These are phyloP conservation scores for Rhagonycha lutea DNA, from an alignment of 2,888 invertebrate genomes.

Conservation along the genomic window DNA sequence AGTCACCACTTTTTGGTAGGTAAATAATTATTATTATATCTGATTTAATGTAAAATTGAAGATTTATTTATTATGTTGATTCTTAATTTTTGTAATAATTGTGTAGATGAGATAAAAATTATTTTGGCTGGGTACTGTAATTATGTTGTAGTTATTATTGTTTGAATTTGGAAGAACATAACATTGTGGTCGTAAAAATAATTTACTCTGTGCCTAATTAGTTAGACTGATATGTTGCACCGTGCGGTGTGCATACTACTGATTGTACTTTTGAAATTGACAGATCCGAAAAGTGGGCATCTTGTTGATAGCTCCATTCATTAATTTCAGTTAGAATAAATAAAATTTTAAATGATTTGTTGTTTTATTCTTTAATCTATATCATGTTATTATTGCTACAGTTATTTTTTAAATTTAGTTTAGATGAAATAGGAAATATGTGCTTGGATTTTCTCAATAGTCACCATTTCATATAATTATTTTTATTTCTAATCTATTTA, in stretches of 20 bases:
- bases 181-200: conserved; percentile 45
- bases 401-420: not conserved
- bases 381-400: not conserved
- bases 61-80: not conserved
- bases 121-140: not conserved
- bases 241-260: conserved; percentile 28
- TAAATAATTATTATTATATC: not conserved
- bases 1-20: not conserved
- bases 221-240: conserved; percentile 41
- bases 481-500: not conserved
- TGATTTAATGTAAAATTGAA: not conserved
- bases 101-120: not conserved
- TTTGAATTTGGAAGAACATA: conserved; percentile 40
- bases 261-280: conserved; percentile 37
- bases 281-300: conserved; percentile 54
- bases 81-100: not conserved
- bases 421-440: not conserved
- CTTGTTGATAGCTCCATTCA: conserved; percentile 54
- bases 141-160: not conserved
- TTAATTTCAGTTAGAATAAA: conserved; percentile 44
- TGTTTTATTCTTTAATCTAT: conserved; percentile 16
- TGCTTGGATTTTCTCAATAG: not conserved
- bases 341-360: conserved; percentile 19
- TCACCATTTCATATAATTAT: not conserved
- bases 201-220: conserved; percentile 54